These are phyloP conservation scores for Onthophagus taurus DNA, from an alignment of 1,140 invertebrate genomes.

Conservation along the genomic window DNA sequence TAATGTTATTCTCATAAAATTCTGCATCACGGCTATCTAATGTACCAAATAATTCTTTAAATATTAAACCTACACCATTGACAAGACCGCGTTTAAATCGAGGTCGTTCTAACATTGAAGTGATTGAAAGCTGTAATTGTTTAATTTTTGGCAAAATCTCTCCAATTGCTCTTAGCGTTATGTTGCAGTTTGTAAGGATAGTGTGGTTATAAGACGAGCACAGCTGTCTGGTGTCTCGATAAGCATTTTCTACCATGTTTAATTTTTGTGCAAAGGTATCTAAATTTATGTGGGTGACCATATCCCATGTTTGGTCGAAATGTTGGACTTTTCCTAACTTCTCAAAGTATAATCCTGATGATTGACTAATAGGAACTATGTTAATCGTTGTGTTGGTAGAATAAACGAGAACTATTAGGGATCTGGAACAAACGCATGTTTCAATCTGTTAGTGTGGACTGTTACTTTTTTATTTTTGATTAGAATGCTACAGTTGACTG, in stretches of 20 bases:
- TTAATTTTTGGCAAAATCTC: constrained; percentile 3
- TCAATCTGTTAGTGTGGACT: constrained; percentile 10
- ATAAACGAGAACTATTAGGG: background rate
- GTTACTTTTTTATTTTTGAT: constrained; percentile 11
- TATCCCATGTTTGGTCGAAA: constrained; percentile 1
- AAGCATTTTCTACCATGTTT: background rate
- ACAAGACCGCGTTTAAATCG: background rate
- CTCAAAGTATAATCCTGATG: constrained; percentile 8
- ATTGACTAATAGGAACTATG: too few relatives aligned
- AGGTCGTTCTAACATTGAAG: background rate
- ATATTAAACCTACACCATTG: background rate
- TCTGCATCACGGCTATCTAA: constrained; percentile 20
- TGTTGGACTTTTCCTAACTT: constrained; percentile 1
- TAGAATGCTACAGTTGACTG: constrained; percentile 6
- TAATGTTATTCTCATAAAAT: constrained; percentile 20
- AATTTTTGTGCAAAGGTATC: background rate
- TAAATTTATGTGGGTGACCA: constrained; percentile 4
- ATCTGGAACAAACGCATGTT: constrained; percentile 10
- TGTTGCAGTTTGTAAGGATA: background rate
- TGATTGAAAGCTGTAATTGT: background rate
- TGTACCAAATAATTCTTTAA: constrained; percentile 19
- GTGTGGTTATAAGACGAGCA: background rate
- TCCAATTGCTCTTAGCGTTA: background rate
- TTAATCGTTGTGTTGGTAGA: background rate
- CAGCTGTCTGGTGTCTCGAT: background rate